Base-by-base conservation (phyloP, 2,888 invertebrate genomes). In the Nudaria mundana region DNA sequence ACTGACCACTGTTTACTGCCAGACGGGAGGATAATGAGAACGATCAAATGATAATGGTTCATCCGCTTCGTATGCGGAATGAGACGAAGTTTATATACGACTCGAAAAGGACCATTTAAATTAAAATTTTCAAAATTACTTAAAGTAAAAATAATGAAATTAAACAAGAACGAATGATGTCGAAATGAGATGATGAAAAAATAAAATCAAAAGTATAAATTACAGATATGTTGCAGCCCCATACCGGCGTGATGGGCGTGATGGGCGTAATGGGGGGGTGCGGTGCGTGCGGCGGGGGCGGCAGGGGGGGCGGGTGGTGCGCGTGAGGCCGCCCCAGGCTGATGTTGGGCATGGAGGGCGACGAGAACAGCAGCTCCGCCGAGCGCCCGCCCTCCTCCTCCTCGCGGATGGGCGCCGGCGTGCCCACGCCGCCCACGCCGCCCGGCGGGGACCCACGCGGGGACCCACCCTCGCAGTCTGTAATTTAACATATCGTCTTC, bases 271-370 rank as follows among this genome's bases (percentile, higher is more conserved):
- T 3, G 30, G 8, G 28, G 84, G 89, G 33, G 25, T 44, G 23
- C n/a, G 23, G 30, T 5, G 32, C 22, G 73, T 49, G 96, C 81
- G 96, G 96, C 59, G 97, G 84, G 1, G 97, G 96, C 60, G 91
- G 85, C 63, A 90, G 94, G 43, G 94, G 75, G 96, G 96, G 67
- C 6, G 97, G 92, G 45, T 95, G 48, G 12, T 48, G 41, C 37
- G 47, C 47, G 71, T 92, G 94, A 52, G 96, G 96, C 63, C 95
- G 91, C 40, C 97, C 98, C 65, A 98, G 90, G 48, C 97, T 97
- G 76, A 98, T 98, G 90, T 98, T 98, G 69, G 98, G 98, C 94
- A 98, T 94, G 67, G 98, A 98, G 40, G 98, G 98, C 65, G 97
- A 97, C 63, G 96, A 97, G 90, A 98, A 98, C 48, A 98, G 91